These are phyloP conservation scores for Parthenolecanium corni DNA, from an alignment of 2,888 invertebrate species.

Conservation along the genomic window DNA sequence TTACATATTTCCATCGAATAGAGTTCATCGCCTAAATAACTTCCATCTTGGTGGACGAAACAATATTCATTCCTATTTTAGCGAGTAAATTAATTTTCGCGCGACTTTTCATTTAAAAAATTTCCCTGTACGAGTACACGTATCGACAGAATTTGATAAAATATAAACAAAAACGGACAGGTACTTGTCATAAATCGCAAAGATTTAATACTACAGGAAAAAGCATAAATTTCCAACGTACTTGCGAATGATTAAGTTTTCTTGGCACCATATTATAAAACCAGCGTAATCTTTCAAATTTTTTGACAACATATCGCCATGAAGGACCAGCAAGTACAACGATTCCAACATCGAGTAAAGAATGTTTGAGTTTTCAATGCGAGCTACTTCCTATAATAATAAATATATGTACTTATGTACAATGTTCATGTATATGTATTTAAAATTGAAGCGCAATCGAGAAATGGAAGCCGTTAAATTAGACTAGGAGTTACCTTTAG, in stretches of 20 bases:
- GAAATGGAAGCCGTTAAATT: too few species aligned
- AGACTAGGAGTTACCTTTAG: slow-evolving; percentile 11
- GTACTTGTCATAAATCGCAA: not conserved
- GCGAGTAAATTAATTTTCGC: too few species aligned
- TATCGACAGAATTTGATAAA: not conserved
- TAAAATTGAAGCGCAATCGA: too few species aligned
- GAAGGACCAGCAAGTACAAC: slow-evolving; percentile 77
- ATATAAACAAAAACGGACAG: not conserved
- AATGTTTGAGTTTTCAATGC: slow-evolving; percentile 78
- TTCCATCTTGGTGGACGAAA: too few species aligned
- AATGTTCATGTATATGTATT: too few species aligned
- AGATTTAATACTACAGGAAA: not conserved
- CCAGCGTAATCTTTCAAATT: slow-evolving; percentile 80
- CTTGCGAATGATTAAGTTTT: slow-evolving; percentile 87
- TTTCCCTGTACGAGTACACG: too few species aligned
- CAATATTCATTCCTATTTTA: too few species aligned
- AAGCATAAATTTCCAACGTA: slow-evolving; percentile 40
- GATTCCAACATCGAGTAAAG: slow-evolving; percentile 86
- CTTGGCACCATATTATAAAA: slow-evolving; percentile 92
- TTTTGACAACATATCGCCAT: slow-evolving; percentile 82
- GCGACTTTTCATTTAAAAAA: too few species aligned
- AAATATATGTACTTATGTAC: slow-evolving; percentile 20
- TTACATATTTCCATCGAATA: too few species aligned
- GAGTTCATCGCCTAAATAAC: too few species aligned
- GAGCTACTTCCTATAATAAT: slow-evolving; percentile 55